Base-by-base conservation (phyloP, 2,797 vertebrate species). In the Cetoscarus ocellatus region DNA sequence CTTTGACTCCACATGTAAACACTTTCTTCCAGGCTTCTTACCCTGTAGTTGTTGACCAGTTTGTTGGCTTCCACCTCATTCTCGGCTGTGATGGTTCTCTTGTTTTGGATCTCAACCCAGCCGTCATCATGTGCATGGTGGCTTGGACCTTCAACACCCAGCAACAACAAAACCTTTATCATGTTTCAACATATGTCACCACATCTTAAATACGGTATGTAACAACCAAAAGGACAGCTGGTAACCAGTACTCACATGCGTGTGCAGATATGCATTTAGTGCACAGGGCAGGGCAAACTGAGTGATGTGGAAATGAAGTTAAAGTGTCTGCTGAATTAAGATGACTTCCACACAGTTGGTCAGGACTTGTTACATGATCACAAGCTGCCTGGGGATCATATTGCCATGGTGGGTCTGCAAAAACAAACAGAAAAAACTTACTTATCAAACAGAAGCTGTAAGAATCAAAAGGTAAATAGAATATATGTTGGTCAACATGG, bases 31-130 rank as follows among this genome's bases (percentile, higher is more conserved):
- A 7, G 3, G 51, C n/a, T 11, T 63, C 75, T 80, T 56, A 95
- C 95, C 93, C 94, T 95, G 89, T 95, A 96, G 84, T 97, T 97
- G 87, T 96, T 96, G 69, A 95, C 95, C 40, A 96, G 92, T 78
- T 95, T 96, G 83, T 96, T 94, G 54, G 96, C 95, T 67, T 97
- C 96, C 70, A 96, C 95, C 0, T 92, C 91, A 1, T 95, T 97
- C 71, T 96, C 96, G 0, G 94, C 94, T 11, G 84, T 94, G 86
- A 97, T 89, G 6, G 93, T 95, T 70, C 94, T 95, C 86, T 92
- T 96, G 71, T 85, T 94, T 49, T 80, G 80, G 38, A 92, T 90
- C 0, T 96, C 95, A 2, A 94, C 87, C 70, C 80, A 89, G 15
- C 79, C 77, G n/a, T 96, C 96, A 0, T 95, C 92, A 0, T 81